Evolutionary conservation across 2,113 vertebrate species (phyloP).

Genomic region (Zeus faber): DNA sequence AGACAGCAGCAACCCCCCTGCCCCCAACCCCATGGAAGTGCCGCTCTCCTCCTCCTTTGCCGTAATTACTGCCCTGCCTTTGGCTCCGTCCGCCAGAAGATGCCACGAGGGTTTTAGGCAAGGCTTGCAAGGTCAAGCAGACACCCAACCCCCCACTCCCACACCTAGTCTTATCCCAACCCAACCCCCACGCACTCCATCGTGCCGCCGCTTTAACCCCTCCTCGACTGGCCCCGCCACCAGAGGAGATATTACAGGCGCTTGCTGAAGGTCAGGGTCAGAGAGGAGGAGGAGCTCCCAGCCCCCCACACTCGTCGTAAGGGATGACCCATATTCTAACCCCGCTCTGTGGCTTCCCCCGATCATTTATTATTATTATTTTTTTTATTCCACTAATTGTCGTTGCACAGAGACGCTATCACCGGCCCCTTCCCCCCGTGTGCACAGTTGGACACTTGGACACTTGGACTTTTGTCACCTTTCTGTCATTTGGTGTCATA

Average conservation of each 20-base stretch:
- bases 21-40: no score
- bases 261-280: slow-evolving; percentile 61
- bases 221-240: no score
- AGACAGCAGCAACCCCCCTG: no score
- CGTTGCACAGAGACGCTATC: no score
- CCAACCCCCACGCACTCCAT: slow-evolving; percentile 15
- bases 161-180: background rate
- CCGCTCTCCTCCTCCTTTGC: slow-evolving; percentile 6
- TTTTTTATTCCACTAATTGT: no score
- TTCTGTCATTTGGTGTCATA: no score
- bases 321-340: slow-evolving; percentile 49
- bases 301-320: slow-evolving; percentile 46
- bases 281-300: slow-evolving; percentile 35
- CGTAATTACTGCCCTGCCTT: slow-evolving; percentile 38
- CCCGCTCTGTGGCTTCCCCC: background rate
- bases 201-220: no score
- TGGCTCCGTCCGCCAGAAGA: slow-evolving; percentile 19
- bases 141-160: background rate
- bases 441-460: no score
- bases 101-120: slow-evolving; percentile 15
- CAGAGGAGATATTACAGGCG: slow-evolving; percentile 55
- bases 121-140: background rate
- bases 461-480: no score
- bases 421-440: no score
- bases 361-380: no score